Evolutionary conservation across 1,140 invertebrate genomes (phyloP).

Genomic region (Pachyrhynchus sulphureomaculatus): DNA sequence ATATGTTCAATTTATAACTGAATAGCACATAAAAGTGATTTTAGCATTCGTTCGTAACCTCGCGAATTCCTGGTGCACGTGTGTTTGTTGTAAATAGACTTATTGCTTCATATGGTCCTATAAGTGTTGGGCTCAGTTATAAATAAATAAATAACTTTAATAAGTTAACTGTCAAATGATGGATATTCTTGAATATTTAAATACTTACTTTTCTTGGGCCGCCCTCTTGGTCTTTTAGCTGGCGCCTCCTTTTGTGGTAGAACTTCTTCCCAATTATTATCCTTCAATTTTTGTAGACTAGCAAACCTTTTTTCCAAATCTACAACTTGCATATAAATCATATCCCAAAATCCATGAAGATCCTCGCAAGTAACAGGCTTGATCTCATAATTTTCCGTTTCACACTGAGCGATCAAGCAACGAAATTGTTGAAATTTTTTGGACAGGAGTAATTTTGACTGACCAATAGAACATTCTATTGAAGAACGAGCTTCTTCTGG

Average conservation of each 20-base stretch:
- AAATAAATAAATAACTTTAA: too few relatives aligned
- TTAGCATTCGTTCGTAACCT: too few relatives aligned
- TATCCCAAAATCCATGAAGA: slow-evolving; percentile 77
- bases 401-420: slow-evolving; percentile 64
- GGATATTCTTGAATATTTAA: too few relatives aligned
- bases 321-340: slow-evolving; percentile 64
- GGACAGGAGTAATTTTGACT: slow-evolving; percentile 65
- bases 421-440: slow-evolving; percentile 71
- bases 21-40: too few relatives aligned
- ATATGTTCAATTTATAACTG: too few relatives aligned
- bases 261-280: slow-evolving; percentile 57
- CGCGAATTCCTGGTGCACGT: too few relatives aligned
- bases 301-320: slow-evolving; percentile 60
- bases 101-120: too few relatives aligned
- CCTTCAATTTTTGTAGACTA: slow-evolving; percentile 53
- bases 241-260: slow-evolving; percentile 33
- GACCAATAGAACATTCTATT: slow-evolving; percentile 67
- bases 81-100: too few relatives aligned
- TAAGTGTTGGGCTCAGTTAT: too few relatives aligned
- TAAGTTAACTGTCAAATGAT: too few relatives aligned
- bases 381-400: slow-evolving; percentile 54
- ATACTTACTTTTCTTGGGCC: slow-evolving; percentile 18
- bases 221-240: slow-evolving; percentile 12
- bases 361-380: slow-evolving; percentile 60
- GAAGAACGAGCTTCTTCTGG: slow-evolving; percentile 57